Conservation (phyloP, 2,113 vertebrate species). For the Baryphthengus martii region DNA sequence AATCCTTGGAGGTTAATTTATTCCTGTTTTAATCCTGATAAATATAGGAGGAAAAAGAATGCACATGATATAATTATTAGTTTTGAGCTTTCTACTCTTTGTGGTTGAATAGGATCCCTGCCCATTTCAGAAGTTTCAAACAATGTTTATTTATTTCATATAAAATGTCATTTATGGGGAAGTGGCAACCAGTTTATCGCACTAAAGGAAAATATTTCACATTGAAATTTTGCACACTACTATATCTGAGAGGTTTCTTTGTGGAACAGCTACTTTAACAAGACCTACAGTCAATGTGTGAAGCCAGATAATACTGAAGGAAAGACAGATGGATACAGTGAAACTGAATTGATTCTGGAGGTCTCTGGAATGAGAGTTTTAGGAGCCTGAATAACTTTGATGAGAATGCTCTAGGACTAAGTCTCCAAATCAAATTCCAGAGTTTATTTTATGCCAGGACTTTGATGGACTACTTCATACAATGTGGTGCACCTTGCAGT, state of each 20-base stretch:
- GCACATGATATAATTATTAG: background rate
- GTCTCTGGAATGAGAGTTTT: background rate
- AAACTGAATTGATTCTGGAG: background rate
- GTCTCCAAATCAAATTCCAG: background rate
- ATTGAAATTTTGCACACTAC: background rate
- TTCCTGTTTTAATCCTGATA: background rate
- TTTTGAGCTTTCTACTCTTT: background rate
- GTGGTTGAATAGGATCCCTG: background rate
- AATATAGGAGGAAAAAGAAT: background rate
- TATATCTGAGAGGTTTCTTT: background rate
- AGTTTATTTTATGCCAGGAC: background rate
- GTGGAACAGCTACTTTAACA: background rate
- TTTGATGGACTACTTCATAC: background rate
- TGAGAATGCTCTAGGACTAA: background rate
- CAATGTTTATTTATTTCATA: background rate
- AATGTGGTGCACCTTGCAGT: background rate
- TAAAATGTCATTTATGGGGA: background rate
- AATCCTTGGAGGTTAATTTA: background rate
- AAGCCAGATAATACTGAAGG: background rate
- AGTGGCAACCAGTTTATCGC: background rate
- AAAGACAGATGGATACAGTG: background rate
- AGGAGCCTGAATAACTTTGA: background rate
- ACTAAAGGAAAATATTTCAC: background rate
- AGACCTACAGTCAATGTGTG: background rate
- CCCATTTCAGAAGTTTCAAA: background rate